phyloP scores from a whole-genome alignment of 2,888 invertebrate species.

The Stenchaetothrips biformis region DNA sequence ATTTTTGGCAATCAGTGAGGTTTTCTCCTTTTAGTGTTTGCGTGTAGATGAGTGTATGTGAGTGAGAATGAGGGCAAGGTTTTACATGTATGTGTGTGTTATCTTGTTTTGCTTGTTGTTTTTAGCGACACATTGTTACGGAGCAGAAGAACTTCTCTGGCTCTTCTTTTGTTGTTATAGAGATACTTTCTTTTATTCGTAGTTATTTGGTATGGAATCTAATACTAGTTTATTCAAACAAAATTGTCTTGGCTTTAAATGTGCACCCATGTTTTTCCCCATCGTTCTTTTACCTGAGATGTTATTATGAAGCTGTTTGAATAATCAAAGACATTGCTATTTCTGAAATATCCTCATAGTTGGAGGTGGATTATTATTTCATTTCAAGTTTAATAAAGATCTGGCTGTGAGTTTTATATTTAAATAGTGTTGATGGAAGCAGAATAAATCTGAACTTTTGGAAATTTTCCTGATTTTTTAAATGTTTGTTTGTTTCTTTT shows the following conservation, averaged over 20 bases:
- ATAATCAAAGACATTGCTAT: neutral
- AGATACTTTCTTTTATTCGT: neutral
- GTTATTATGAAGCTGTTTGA: too few species aligned
- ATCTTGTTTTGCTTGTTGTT: neutral
- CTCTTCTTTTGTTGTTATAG: too few species aligned
- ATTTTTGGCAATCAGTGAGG: neutral
- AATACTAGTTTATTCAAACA: neutral
- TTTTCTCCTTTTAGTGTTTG: neutral
- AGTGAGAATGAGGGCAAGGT: neutral
- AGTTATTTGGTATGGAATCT: neutral
- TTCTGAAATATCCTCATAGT: neutral
- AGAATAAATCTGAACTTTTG: too few species aligned
- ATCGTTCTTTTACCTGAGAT: neutral
- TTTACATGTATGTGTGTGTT: neutral
- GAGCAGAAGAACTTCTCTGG: neutral
- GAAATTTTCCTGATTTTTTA: neutral
- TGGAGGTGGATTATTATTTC: neutral
- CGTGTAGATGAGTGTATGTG: neutral
- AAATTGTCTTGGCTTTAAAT: neutral
- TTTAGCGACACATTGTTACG: neutral
- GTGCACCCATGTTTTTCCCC: neutral
- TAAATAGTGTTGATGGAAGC: neutral
- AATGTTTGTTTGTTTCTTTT: neutral
- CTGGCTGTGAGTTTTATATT: slow-evolving; percentile 3
- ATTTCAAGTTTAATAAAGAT: neutral